Conservation (phyloP, 1,140 invertebrate genomes). For the Neodiprion pinetum region DNA sequence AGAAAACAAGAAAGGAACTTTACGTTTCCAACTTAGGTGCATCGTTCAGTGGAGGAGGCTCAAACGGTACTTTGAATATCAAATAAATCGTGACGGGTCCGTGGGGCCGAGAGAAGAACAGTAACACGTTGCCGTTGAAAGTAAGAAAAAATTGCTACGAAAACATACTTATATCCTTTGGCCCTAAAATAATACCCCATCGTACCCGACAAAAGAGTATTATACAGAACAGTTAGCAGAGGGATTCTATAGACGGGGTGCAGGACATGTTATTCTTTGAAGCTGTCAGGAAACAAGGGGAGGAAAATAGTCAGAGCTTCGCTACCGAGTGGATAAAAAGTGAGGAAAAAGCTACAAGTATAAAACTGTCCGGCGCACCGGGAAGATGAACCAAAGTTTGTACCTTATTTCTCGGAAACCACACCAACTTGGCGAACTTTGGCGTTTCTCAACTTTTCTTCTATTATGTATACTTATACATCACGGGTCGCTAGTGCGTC, state of each 20-base stretch:
- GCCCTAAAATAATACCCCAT: background rate
- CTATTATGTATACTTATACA: background rate
- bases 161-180: background rate
- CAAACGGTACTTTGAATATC: background rate
- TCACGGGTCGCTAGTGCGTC: background rate
- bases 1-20: conserved; percentile 1
- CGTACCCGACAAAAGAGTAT: background rate
- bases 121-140: background rate
- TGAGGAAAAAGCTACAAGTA: background rate
- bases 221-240: background rate
- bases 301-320: background rate
- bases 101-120: background rate
- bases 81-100: background rate
- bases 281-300: background rate
- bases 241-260: background rate
- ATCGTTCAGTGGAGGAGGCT: background rate
- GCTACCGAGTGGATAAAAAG: background rate
- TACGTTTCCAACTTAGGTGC: background rate
- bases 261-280: background rate
- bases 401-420: background rate
- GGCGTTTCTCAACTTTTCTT: background rate
- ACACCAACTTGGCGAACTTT: background rate
- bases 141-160: background rate
- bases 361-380: background rate
- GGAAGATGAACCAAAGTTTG: background rate